phyloP scores from a whole-genome alignment of 2,888 invertebrate species.

The Tetragnatha montana region DNA sequence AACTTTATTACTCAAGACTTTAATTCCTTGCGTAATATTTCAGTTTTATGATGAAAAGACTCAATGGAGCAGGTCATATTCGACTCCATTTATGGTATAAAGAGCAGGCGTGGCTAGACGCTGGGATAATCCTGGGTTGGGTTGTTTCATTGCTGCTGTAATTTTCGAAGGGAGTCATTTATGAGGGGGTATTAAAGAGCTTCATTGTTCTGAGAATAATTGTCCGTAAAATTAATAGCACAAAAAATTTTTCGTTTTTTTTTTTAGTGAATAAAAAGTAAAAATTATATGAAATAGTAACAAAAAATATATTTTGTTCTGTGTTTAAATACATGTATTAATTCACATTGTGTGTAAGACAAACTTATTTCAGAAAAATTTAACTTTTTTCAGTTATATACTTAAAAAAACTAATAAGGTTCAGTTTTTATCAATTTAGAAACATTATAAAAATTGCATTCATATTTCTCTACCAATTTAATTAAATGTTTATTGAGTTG shows the following conservation, averaged over 20 bases:
- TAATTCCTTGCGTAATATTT: slow-evolving; percentile 58
- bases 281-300: too few species aligned
- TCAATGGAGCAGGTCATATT: slow-evolving; percentile 44
- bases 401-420: too few species aligned
- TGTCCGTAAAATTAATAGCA: background rate
- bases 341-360: too few species aligned
- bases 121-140: background rate
- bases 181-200: background rate
- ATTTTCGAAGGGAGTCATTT: background rate
- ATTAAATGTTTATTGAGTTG: too few species aligned
- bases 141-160: slow-evolving; percentile 5
- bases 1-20: slow-evolving; percentile 56
- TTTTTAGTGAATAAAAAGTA: background rate
- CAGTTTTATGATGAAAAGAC: slow-evolving; percentile 30
- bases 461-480: too few species aligned
- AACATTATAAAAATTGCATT: too few species aligned
- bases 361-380: too few species aligned
- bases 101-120: background rate
- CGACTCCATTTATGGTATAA: slow-evolving; percentile 33
- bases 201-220: background rate
- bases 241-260: background rate
- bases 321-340: too few species aligned
- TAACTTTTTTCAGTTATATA: too few species aligned
- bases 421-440: too few species aligned
- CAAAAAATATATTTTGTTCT: too few species aligned